Conservation (phyloP, 2,113 vertebrate species). For the Gnathonemus longibarbis region DNA sequence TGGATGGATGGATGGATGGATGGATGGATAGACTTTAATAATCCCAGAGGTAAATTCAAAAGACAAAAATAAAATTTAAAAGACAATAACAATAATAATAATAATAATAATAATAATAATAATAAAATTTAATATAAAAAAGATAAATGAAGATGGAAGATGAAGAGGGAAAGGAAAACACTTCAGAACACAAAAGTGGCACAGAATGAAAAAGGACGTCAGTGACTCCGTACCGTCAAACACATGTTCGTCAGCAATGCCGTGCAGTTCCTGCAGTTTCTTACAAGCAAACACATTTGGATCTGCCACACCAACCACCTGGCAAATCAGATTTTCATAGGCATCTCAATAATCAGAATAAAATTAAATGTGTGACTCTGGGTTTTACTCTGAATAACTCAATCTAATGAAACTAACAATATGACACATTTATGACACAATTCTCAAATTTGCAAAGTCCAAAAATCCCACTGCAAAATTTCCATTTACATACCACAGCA, state of each 20-base stretch:
- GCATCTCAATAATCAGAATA: background rate
- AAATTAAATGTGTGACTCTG: background rate
- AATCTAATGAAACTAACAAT: background rate
- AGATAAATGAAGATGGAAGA: background rate
- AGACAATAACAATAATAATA: too few species aligned
- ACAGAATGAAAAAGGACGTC: background rate
- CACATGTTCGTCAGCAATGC: constrained; percentile 52
- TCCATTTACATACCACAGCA: background rate
- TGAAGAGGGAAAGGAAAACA: background rate
- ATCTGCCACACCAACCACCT: constrained; percentile 70
- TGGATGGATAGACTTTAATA: too few species aligned
- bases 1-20: too few species aligned
- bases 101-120: too few species aligned
- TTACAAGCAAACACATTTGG: constrained; percentile 59
- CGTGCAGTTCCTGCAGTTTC: constrained; percentile 52
- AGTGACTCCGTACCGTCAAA: constrained; percentile 53
- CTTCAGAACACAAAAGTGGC: background rate
- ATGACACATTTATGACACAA: background rate
- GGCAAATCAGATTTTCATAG: background rate
- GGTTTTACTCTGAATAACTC: background rate
- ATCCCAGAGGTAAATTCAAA: too few species aligned
- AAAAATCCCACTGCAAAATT: background rate
- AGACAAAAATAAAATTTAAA: too few species aligned
- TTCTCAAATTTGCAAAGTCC: background rate
- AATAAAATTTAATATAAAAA: too few species aligned